Base-by-base conservation (phyloP, 2,888 invertebrate species). In the Agelastica alni region DNA sequence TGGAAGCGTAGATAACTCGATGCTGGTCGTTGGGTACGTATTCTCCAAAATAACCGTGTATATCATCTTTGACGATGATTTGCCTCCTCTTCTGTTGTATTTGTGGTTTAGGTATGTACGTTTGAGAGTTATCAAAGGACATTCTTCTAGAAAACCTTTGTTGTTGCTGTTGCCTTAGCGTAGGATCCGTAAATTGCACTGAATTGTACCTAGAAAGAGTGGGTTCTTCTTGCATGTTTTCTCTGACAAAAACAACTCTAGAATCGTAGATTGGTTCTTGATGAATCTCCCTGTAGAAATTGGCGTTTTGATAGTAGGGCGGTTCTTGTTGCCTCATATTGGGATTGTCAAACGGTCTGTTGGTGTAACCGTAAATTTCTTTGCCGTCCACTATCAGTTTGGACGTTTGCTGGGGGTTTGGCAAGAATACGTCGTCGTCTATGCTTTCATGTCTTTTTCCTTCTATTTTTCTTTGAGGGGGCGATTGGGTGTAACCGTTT, bases 401-500 rank as follows among this genome's bases (percentile, higher is more conserved):
- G 9, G 45, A 22, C 5, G 53, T 45, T 26, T 52, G 56, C 14
- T 53, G 49, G 6, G 56, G 48, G 14, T 60, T 61, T 3, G 71
- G 70, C 14, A 74, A 47, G 58, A 75, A 76, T 2, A 75, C 75
- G 5, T 75, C 75, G 56, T 77, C 75, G 4, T 72, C 73, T 1
- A 68, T 34, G 14, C 51, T 58, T 17, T 57, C 63, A n/a, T 60
- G 60, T 20, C 57, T 34, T 30, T 51, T 55, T 43, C 71, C 71
- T 0, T 74, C 49, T 1, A 62, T 22, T 49, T 75, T 62, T 59
- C 76, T 65, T 48, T 75, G 74, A 2, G 77, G 74, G 4, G 77
- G 76, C 59, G 71, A 75, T 64, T 73, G 70, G 0, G 72, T 73
- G 51, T 65, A 76, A 6, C 80, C 81, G 54, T 77, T 79, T 55